Base-by-base conservation (phyloP, 2,113 vertebrate genomes). In the Camelus dromedarius region DNA sequence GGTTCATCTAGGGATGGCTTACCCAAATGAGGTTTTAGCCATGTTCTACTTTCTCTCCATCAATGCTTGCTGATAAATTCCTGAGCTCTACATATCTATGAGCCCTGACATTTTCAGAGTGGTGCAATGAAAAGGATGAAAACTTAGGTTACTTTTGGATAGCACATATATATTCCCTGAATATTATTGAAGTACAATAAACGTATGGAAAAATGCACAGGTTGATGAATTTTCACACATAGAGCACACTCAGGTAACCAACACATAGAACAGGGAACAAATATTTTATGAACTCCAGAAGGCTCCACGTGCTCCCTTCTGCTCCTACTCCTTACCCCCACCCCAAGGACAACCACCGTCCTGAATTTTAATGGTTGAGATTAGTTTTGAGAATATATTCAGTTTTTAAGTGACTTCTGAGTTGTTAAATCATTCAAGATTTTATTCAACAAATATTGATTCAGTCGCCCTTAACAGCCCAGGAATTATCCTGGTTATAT, bases 321-420 rank as follows among this genome's bases (percentile, higher is more conserved):
- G 24, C 24, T 38, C 15, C 5, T 15, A 15, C 14, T 42, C 11
- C 19, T 67, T 48, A 19, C 24, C n/a, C 38, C 22, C 1, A 69
- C 42, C 16, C 10, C 30, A 42, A 76, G 6, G 8, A 60, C 8
- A 90, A 20, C 11, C 12, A 18, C 9, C 5, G 0, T 48, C 20
- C 12, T 73, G 24, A n/a, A n/a, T 89, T 86, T 73, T 72, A 76
- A 20, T n/a, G 35, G 14, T 46, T 86, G 13, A 56, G 5, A 46
- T 75, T 69, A 19, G 2, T 92, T 75, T 60, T 18, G 16, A 69
- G 56, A 80, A 50, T 54, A 38, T 26, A 4, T 60, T 88, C 15
- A 11, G 5, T 60, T 64, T 77, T 85, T 12, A 79, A 95, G 52
- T 82, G 3, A 84, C 20, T 79, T 91, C 64, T 89, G 20, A 77